Conservation (phyloP, 2,888 invertebrate species). For the Protodeltote pygarga region DNA sequence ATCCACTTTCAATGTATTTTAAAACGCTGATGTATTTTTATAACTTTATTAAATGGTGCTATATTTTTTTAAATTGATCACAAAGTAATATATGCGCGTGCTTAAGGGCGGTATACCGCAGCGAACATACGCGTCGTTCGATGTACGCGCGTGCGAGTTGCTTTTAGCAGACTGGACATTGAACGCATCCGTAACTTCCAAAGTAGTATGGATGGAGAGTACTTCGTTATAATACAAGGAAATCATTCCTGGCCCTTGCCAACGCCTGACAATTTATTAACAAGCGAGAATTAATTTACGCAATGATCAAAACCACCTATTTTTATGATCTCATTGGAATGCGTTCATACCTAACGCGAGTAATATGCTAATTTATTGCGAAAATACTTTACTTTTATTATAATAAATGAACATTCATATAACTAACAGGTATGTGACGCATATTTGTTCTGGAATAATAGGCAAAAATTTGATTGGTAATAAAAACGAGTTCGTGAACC, state of each 20-base stretch:
- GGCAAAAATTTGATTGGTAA: constrained; percentile 57
- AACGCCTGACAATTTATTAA: constrained; percentile 41
- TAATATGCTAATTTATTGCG: constrained; percentile 29
- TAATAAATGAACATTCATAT: constrained; percentile 17
- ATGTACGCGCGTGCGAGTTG: constrained; percentile 70
- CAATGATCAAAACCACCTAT: constrained; percentile 27
- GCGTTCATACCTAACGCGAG: constrained; percentile 15
- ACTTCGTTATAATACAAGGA: constrained; percentile 56
- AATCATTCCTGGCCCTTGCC: constrained; percentile 51
- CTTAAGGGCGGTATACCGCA: constrained; percentile 55
- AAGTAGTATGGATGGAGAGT: constrained; percentile 61
- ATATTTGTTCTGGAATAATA: constrained; percentile 41
- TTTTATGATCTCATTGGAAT: constrained; percentile 37
- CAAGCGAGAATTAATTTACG: constrained; percentile 36
- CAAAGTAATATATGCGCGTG: constrained; percentile 46
- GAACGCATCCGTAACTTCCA: constrained; percentile 68
- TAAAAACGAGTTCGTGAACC: constrained; percentile 65
- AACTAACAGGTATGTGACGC: constrained; percentile 34
- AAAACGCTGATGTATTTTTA: constrained; percentile 1
- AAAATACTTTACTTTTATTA: constrained; percentile 25
- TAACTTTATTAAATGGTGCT: too few species aligned
- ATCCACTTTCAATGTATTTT: constrained; percentile 21
- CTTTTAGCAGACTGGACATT: constrained; percentile 77
- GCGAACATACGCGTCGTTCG: constrained; percentile 61
- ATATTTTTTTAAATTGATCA: too few species aligned